These are phyloP conservation scores for Arrhamphus sclerolepis DNA, from an alignment of 2,797 vertebrate species.

Conservation along the genomic window DNA sequence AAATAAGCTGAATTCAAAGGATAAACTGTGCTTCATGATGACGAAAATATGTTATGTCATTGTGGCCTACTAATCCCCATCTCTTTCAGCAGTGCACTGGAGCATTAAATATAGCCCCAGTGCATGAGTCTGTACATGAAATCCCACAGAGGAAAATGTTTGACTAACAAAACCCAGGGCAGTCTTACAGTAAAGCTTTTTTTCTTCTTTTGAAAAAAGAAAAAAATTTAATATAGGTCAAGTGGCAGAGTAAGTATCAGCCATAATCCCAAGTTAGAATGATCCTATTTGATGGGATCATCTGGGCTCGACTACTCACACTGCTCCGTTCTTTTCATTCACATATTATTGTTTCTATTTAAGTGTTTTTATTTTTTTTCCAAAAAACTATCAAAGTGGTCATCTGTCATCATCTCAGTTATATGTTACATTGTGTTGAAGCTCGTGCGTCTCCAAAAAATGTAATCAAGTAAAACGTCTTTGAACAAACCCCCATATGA, in stretches of 20 bases:
- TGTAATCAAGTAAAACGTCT: neutral
- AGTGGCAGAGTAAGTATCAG: constrained; percentile 7
- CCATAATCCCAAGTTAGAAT: constrained; percentile 37
- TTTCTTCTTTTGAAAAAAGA: too few species aligned
- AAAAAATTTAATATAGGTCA: constrained; percentile 29
- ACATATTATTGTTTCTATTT: neutral
- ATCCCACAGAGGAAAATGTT: constrained; percentile 20
- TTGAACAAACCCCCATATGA: neutral
- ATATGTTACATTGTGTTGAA: neutral
- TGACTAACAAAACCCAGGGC: neutral
- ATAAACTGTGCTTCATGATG: constrained; percentile 23
- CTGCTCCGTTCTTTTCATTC: constrained; percentile 34
- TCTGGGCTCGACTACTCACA: constrained; percentile 33
- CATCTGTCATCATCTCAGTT: neutral
- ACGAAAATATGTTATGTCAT: constrained; percentile 66
- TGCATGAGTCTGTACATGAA: constrained; percentile 18
- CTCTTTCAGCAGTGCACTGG: constrained; percentile 48
- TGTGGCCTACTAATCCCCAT: constrained; percentile 75
- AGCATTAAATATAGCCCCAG: constrained; percentile 45
- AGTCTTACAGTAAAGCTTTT: constrained; percentile 1
- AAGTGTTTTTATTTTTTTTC: too few species aligned
- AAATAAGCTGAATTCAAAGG: constrained; percentile 28
- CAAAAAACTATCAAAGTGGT: neutral
- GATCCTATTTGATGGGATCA: constrained; percentile 67
- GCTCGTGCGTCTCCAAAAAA: constrained; percentile 11